Percentiles rank a stretch among this genome's conserved stretches.
Conservation (phyloP, 35 echinoderm and acorn worm genomes). For the Ophiothrix spiculata region DNA sequence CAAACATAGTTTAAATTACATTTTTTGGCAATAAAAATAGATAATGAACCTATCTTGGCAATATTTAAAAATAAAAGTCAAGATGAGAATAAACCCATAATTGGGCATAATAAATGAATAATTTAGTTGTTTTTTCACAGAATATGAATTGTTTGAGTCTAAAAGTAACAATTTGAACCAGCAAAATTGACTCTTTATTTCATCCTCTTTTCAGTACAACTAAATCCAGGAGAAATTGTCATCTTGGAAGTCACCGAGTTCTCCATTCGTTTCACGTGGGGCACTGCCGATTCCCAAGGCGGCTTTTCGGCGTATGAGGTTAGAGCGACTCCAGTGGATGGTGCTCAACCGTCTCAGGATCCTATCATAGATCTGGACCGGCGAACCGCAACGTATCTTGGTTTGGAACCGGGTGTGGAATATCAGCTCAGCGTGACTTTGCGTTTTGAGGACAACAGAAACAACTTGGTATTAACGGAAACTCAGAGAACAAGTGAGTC, state of each 20-base stretch:
- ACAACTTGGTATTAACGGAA: background rate
- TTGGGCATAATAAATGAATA: no score
- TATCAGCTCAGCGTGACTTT: background rate
- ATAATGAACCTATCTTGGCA: no score
- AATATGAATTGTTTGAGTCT: no score
- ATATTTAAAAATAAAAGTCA: no score
- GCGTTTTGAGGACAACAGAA: background rate
- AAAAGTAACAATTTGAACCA: no score
- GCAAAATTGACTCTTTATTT: background rate
- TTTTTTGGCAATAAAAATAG: no score
- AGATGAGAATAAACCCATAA: no score
- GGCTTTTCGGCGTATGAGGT: background rate
- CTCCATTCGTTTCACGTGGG: background rate
- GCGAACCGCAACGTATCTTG: background rate
- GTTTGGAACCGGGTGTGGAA: background rate
- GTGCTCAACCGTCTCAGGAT: background rate
- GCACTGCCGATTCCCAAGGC: background rate
- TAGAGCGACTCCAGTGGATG: background rate
- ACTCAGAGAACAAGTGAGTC: background rate
- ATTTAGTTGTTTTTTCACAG: no score
- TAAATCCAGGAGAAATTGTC: background rate
- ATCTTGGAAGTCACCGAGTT: background rate
- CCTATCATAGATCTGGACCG: background rate
- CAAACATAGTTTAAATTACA: no score
- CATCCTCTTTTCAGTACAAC: background rate